Evolutionary conservation across 1,140 invertebrate species (phyloP).

Genomic region (Brachionus calyciflorus): DNA sequence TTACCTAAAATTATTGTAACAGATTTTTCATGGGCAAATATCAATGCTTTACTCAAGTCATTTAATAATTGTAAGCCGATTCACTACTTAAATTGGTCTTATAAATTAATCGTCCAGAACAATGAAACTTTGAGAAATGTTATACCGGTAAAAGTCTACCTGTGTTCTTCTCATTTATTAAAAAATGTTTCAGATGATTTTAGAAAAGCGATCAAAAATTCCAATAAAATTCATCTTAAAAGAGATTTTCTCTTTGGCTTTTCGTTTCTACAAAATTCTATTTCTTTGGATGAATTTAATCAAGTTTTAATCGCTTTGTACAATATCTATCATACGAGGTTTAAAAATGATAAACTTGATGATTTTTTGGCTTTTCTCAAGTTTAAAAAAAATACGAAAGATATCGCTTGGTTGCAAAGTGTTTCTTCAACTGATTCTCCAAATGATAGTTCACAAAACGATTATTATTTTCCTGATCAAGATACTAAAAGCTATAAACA

Average conservation of each 20-base stretch:
- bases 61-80: conserved; percentile 17
- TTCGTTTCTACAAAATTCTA: conserved; percentile 5
- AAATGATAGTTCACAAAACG: background rate
- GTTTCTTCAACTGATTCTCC: background rate
- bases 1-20: background rate
- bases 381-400: background rate
- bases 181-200: conserved; percentile 18
- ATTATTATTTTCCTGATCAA: background rate
- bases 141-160: background rate
- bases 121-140: background rate
- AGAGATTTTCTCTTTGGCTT: conserved; percentile 1
- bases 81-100: conserved; percentile 19
- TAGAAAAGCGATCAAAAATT: background rate
- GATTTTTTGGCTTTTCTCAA: background rate
- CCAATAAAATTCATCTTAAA: background rate
- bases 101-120: background rate
- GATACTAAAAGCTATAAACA: background rate
- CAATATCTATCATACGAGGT: background rate
- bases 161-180: conserved; percentile 19
- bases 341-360: background rate
- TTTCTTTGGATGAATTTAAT: background rate
- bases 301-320: background rate
- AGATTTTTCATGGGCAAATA: conserved; percentile 20
- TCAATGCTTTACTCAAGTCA: background rate
- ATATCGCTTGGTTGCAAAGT: conserved; percentile 7